Percentiles rank a stretch among this genome's conserved stretches.
phyloP scores from a whole-genome alignment of 1,140 invertebrate species.

The Notospermus geniculatus region DNA sequence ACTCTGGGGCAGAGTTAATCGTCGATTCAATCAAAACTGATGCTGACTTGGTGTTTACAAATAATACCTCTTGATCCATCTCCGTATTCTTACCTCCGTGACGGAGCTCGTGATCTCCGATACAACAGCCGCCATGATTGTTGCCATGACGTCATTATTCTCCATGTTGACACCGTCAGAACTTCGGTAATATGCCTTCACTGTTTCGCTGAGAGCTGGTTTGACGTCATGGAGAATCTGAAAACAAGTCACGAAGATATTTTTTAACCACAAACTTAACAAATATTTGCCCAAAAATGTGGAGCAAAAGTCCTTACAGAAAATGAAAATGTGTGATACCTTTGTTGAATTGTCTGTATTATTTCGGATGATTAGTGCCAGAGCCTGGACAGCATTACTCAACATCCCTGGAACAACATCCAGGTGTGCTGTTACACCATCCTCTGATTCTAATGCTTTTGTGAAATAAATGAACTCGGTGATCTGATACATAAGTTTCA shows the following conservation, averaged over 20 bases:
- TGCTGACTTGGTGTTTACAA: too few relatives aligned
- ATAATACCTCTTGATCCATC: too few relatives aligned
- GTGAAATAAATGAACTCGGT: background rate
- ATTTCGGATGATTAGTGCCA: background rate
- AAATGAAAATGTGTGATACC: background rate
- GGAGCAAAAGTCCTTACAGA: conserved; percentile 6
- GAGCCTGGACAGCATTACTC: background rate
- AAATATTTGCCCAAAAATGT: conserved; percentile 12
- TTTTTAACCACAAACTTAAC: too few relatives aligned
- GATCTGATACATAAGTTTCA: conserved; percentile 4
- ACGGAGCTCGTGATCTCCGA: conserved; percentile 20
- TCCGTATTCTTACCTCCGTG: conserved; percentile 17
- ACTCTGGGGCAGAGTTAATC: too few relatives aligned
- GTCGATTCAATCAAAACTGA: too few relatives aligned
- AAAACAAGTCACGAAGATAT: conserved; percentile 7
- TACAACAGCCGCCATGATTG: conserved; percentile 23
- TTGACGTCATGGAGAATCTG: background rate
- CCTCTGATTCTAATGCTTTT: background rate
- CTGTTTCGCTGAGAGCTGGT: conserved; percentile 8
- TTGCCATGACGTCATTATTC: conserved; percentile 13
- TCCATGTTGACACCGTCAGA: conserved; percentile 9
- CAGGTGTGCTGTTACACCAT: background rate
- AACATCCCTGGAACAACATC: background rate
- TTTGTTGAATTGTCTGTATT: background rate
- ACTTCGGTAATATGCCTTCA: conserved; percentile 3